phyloP scores from a whole-genome alignment of 2,797 vertebrate species.

The Arrhamphus sclerolepis region DNA sequence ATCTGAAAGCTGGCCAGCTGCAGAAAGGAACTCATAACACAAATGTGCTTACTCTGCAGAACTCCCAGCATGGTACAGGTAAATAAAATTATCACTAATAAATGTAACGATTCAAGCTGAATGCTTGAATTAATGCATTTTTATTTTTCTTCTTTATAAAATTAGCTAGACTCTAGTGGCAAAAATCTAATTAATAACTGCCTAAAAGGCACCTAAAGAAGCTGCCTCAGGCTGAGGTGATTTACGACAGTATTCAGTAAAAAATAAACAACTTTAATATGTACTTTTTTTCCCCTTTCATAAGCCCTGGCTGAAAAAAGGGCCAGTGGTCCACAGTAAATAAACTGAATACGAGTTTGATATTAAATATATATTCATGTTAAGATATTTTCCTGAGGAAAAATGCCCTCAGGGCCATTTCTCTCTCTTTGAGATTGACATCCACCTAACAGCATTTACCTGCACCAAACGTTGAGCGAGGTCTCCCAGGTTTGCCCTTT shows the following conservation, averaged over 20 bases:
- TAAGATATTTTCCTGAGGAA: constrained; percentile 5
- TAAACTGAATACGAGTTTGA: constrained; percentile 9
- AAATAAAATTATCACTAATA: too few species aligned
- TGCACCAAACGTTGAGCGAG: constrained; percentile 16
- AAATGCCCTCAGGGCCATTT: constrained; percentile 20
- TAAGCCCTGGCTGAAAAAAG: neutral
- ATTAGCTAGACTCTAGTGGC: too few species aligned
- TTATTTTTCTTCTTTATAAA: too few species aligned
- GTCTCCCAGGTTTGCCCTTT: constrained; percentile 5
- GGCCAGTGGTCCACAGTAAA: constrained; percentile 1
- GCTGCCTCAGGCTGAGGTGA: too few species aligned
- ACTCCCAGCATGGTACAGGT: too few species aligned
- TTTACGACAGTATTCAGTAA: neutral
- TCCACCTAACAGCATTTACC: constrained; percentile 6
- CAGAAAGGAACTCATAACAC: neutral
- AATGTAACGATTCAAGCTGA: too few species aligned
- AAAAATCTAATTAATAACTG: too few species aligned
- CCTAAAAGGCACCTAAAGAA: too few species aligned
- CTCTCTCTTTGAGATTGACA: constrained; percentile 12
- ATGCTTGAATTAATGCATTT: too few species aligned
- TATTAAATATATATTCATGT: constrained; percentile 11
- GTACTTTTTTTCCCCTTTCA: neutral
- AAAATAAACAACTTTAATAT: neutral
- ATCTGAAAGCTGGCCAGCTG: constrained; percentile 16
- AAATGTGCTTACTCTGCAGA: neutral